Evolutionary conservation across 2,113 vertebrate genomes (phyloP).

Genomic region (Rhabdomys dilectus): DNA sequence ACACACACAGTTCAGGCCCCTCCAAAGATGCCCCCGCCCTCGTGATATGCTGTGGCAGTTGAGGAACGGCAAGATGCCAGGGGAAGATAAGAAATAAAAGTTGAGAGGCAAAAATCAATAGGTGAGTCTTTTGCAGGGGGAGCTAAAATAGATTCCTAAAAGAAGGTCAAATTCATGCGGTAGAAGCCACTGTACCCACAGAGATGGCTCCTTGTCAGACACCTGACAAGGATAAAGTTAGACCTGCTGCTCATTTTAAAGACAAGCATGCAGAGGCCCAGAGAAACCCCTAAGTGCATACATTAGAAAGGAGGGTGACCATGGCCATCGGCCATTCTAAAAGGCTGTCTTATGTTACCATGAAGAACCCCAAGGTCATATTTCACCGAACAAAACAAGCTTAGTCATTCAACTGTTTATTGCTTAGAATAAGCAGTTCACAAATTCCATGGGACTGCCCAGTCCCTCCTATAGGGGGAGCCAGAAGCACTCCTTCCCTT

Average conservation of each 20-base stretch:
- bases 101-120: background rate
- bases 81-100: background rate
- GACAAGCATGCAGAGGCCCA: background rate
- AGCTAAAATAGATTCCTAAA: background rate
- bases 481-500: conserved; percentile 51
- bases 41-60: background rate
- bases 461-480: conserved; percentile 67
- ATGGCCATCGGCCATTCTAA: background rate
- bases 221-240: conserved; percentile 22
- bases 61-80: background rate
- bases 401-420: background rate
- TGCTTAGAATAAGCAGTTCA: background rate
- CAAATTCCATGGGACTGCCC: background rate
- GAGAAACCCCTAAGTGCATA: background rate
- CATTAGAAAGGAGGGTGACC: background rate
- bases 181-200: background rate
- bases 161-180: conserved; percentile 10
- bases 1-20: background rate
- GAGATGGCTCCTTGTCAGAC: background rate
- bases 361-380: background rate
- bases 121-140: background rate
- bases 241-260: conserved; percentile 46
- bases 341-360: background rate
- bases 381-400: conserved; percentile 54
- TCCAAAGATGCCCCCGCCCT: background rate